Percentiles rank a stretch among this genome's conserved stretches.
These are phyloP conservation scores for Cossypha heuglini DNA, from an alignment of 2,797 vertebrate genomes.

Conservation along the genomic window DNA sequence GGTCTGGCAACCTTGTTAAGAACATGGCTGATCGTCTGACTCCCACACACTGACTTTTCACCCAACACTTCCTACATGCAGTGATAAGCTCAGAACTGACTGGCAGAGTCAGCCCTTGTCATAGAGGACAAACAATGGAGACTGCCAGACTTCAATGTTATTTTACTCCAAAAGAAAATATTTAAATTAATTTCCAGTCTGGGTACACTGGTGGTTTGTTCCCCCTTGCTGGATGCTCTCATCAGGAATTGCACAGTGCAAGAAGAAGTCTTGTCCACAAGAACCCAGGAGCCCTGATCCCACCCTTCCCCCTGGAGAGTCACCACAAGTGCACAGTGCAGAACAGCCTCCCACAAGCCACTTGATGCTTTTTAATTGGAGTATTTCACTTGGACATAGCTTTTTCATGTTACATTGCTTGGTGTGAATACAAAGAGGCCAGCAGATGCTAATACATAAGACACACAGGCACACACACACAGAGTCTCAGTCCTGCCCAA, in stretches of 20 bases:
- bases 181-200: background rate
- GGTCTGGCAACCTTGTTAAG: background rate
- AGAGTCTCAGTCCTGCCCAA: background rate
- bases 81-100: background rate
- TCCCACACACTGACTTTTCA: background rate
- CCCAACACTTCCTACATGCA: background rate
- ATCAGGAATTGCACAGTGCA: background rate
- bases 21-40: rapidly evolving
- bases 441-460: conserved; percentile 1
- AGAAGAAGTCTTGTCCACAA: background rate
- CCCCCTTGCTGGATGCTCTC: background rate
- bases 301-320: background rate
- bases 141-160: background rate
- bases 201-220: background rate
- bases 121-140: background rate
- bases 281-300: background rate
- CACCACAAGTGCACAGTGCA: background rate
- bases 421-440: conserved; percentile 40
- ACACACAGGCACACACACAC: conserved; percentile 38
- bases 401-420: background rate
- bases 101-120: background rate
- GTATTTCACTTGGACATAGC: background rate
- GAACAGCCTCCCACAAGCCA: background rate
- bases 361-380: conserved; percentile 50
- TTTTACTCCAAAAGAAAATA: background rate